Evolutionary conservation across 53 echinoderm and acorn worm genomes (phyloP).

Genomic region (Crossaster papposus): DNA sequence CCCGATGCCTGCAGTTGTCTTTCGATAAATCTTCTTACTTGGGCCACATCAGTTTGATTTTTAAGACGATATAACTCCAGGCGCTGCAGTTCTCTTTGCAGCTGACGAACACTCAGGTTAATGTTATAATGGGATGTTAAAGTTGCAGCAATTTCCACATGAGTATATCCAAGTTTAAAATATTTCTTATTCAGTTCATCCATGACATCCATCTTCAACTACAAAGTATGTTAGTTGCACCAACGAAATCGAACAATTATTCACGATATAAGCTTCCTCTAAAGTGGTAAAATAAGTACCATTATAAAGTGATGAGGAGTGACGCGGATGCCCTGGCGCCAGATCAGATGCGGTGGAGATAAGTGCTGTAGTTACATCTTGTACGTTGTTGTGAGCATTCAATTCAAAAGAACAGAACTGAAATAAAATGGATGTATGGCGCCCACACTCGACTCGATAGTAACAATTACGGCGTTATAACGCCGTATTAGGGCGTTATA

Average conservation of each 20-base stretch:
- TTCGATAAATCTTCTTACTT: slow-evolving; percentile 30
- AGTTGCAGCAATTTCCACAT: slow-evolving; percentile 26
- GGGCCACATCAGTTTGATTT: too few species aligned
- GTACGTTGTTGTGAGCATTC: too few species aligned
- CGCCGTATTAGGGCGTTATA: too few species aligned
- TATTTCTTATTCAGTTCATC: slow-evolving; percentile 45
- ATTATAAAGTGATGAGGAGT: neutral
- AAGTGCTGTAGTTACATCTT: too few species aligned
- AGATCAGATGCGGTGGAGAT: too few species aligned
- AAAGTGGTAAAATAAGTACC: too few species aligned
- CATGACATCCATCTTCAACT: slow-evolving; percentile 5
- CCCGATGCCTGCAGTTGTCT: slow-evolving; percentile 58
- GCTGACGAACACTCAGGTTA: slow-evolving; percentile 28
- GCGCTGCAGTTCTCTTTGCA: slow-evolving; percentile 42
- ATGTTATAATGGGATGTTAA: slow-evolving; percentile 5
- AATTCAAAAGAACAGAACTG: too few species aligned
- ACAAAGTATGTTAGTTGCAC: neutral
- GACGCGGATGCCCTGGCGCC: too few species aligned
- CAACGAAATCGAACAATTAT: neutral
- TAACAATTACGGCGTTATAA: too few species aligned
- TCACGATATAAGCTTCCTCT: neutral
- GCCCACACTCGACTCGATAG: too few species aligned
- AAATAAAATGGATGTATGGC: too few species aligned
- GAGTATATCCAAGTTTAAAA: slow-evolving; percentile 47
- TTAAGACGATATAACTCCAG: too few species aligned